Conservation (phyloP, 23 tunicate species). For the Halocynthia roretzi region DNA sequence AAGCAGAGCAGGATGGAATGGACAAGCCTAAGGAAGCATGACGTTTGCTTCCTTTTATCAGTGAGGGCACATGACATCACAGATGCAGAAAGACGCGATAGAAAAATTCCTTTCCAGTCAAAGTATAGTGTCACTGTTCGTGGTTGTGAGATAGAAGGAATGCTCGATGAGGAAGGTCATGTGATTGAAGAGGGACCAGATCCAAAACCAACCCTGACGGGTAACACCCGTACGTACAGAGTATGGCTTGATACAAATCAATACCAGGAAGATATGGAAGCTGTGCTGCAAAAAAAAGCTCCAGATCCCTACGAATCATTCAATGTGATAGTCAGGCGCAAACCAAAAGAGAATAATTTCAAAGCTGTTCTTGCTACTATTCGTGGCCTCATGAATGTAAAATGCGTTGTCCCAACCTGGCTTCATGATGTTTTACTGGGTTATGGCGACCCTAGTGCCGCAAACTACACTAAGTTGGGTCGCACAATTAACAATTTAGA, state of each 20-base stretch:
- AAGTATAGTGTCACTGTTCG: slow-evolving; percentile 85
- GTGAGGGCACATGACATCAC: slow-evolving; percentile 27
- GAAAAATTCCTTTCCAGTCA: slow-evolving; percentile 52
- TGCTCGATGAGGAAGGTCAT: slow-evolving; percentile 93
- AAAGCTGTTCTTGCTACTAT: slow-evolving; percentile 97
- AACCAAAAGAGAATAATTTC: slow-evolving; percentile 98
- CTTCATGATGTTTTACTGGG: slow-evolving; percentile 97
- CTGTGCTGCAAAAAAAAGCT: slow-evolving; percentile 53
- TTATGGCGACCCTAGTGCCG: slow-evolving; percentile 94
- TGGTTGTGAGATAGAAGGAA: slow-evolving; percentile 99
- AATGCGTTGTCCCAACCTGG: slow-evolving; percentile 99
- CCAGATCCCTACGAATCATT: slow-evolving; percentile 93
- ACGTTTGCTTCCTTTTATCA: slow-evolving; percentile 61
- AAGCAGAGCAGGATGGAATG: slow-evolving; percentile 60
- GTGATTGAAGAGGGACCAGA: slow-evolving; percentile 99
- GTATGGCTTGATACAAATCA: slow-evolving; percentile 99
- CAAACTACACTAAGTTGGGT: slow-evolving; percentile 77
- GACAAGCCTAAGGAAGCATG: slow-evolving; percentile 97
- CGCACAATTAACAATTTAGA: slow-evolving; percentile 69
- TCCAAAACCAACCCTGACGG: slow-evolving; percentile 75
- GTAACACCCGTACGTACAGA: slow-evolving; percentile 69
- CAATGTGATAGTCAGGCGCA: slow-evolving; percentile 86
- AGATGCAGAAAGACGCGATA: slow-evolving; percentile 29
- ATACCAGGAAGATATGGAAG: slow-evolving; percentile 95
- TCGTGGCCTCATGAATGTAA: slow-evolving; percentile 90